phyloP scores from a whole-genome alignment of 2,888 invertebrate genomes.

The Drosophila subquinaria region DNA sequence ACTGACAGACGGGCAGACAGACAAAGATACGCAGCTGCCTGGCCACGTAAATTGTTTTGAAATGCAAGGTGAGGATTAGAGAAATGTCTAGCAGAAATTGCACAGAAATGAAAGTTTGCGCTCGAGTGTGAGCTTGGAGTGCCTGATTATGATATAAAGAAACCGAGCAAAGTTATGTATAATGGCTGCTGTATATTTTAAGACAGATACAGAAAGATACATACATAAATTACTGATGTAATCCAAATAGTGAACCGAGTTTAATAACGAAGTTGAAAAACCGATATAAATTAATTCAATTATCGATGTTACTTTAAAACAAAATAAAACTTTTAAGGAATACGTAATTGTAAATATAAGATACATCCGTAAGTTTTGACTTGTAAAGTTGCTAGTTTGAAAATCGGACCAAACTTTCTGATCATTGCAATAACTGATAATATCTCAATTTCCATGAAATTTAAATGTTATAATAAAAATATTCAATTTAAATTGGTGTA shows the following conservation, averaged over 20 bases:
- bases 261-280: no score
- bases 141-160: conserved; percentile 21
- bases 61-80: conserved; percentile 77
- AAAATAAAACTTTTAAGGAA: no score
- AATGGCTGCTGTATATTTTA: conserved; percentile 14
- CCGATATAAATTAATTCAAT: no score
- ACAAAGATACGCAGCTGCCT: conserved; percentile 44
- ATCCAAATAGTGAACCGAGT: no score
- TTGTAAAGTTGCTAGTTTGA: no score
- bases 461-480: conserved; percentile 1
- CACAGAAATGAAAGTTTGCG: conserved; percentile 67
- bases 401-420: no score
- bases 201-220: neutral
- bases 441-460: neutral
- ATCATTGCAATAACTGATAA: no score
- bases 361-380: no score
- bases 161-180: conserved; percentile 3
- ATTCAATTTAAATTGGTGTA: neutral
- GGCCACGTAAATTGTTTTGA: conserved; percentile 74
- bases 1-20: conserved; percentile 16
- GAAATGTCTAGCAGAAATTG: conserved; percentile 65
- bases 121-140: conserved; percentile 4
- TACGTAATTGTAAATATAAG: no score
- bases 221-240: no score
- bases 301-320: no score